Conservation (phyloP, 2,888 invertebrate genomes). For the Andrena marginata region DNA sequence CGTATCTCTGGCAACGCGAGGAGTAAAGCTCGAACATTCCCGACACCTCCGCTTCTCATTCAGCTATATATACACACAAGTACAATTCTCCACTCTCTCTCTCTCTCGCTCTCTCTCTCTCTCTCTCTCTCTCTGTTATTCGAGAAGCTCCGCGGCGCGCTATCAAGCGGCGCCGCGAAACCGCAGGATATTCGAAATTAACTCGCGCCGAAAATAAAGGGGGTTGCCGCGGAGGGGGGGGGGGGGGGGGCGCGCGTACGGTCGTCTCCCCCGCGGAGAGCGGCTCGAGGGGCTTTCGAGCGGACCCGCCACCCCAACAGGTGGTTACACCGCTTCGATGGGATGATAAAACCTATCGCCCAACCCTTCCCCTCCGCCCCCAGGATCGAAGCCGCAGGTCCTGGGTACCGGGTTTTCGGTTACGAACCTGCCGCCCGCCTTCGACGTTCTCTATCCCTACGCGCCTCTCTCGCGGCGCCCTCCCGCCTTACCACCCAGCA, state of each 20-base stretch:
- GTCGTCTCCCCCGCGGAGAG: background rate
- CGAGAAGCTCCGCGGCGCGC: slow-evolving; percentile 17
- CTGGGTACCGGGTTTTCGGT: slow-evolving; percentile 53
- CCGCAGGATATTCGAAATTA: slow-evolving; percentile 67
- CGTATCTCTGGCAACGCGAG: too few species aligned
- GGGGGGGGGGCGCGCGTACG: too few species aligned
- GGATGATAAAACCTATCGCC: slow-evolving; percentile 61
- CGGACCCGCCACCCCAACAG: slow-evolving; percentile 66
- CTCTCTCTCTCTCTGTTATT: background rate
- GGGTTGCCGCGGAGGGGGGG: background rate
- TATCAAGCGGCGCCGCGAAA: slow-evolving; percentile 32
- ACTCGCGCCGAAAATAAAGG: slow-evolving; percentile 66
- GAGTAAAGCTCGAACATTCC: background rate
- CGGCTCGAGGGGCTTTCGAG: slow-evolving; percentile 21
- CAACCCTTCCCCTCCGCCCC: background rate
- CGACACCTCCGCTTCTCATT: background rate
- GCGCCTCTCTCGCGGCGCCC: slow-evolving; percentile 52
- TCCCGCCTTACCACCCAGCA: slow-evolving; percentile 61
- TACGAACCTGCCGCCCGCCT: slow-evolving; percentile 44
- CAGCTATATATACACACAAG: slow-evolving; percentile 1
- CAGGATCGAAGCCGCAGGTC: slow-evolving; percentile 7
- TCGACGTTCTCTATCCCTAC: slow-evolving; percentile 54
- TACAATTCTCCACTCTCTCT: background rate
- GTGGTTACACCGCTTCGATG: slow-evolving; percentile 59
- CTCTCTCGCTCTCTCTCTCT: background rate